These are phyloP conservation scores for Tholera decimalis DNA, from an alignment of 2,888 invertebrate genomes.

Conservation along the genomic window DNA sequence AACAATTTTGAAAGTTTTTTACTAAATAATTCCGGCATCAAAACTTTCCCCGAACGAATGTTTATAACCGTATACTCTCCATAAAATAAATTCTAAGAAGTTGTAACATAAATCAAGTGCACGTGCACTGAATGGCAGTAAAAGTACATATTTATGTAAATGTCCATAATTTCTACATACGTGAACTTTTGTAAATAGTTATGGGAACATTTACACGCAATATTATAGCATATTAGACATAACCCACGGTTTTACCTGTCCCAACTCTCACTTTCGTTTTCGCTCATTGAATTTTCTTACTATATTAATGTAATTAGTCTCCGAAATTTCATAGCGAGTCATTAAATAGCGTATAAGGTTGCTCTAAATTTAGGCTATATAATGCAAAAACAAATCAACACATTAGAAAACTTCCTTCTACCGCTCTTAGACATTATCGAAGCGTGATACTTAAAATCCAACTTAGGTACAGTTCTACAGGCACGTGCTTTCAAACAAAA, in stretches of 20 bases:
- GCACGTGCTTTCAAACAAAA: background rate
- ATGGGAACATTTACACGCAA: slow-evolving; percentile 40
- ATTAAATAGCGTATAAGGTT: no score
- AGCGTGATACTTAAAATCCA: no score
- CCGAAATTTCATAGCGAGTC: no score
- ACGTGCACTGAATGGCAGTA: slow-evolving; percentile 36
- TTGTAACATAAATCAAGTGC: slow-evolving; percentile 21
- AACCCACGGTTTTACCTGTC: background rate
- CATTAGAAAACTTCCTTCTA: no score
- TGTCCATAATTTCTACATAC: slow-evolving; percentile 30
- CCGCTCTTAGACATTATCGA: no score
- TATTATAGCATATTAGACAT: background rate
- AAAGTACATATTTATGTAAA: slow-evolving; percentile 38
- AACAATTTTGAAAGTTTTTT: background rate
- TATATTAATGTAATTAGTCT: background rate
- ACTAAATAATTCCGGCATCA: slow-evolving; percentile 3
- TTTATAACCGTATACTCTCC: slow-evolving; percentile 13
- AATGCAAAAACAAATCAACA: no score
- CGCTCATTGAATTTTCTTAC: background rate
- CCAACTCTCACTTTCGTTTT: background rate
- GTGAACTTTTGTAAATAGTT: slow-evolving; percentile 32
- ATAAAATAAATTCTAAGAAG: slow-evolving; percentile 39
- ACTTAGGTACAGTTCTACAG: no score
- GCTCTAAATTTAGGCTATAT: no score
- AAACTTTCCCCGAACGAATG: slow-evolving; percentile 8